A percentile compares a stretch with the other conserved stretches of the same genome.
Evolutionary conservation across 2,888 invertebrate genomes (phyloP).

Genomic region (Syrphus vitripennis): DNA sequence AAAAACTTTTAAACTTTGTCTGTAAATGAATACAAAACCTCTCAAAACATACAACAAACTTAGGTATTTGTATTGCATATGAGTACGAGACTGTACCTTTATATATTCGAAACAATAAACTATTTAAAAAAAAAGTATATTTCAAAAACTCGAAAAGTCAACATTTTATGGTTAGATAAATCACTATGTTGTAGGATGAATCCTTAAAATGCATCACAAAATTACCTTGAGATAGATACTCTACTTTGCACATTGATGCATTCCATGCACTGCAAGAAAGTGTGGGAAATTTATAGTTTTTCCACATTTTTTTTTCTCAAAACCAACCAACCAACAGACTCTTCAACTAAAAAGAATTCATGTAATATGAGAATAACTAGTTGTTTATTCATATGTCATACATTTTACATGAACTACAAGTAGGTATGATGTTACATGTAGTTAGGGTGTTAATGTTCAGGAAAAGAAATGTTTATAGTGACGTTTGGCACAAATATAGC

Average conservation of each 20-base stretch:
- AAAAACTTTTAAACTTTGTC: background rate
- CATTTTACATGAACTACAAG: background rate
- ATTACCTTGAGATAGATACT: constrained; percentile 6
- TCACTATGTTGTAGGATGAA: constrained; percentile 10
- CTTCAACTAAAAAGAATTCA: background rate
- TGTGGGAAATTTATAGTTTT: background rate
- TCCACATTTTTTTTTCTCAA: background rate
- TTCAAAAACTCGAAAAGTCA: background rate
- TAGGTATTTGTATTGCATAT: too few species aligned
- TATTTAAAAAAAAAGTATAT: background rate
- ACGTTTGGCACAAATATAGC: too few species aligned
- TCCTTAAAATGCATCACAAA: constrained; percentile 41
- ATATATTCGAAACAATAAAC: background rate
- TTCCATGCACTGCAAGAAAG: background rate
- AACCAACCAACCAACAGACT: background rate
- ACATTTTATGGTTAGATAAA: constrained; percentile 18
- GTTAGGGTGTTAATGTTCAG: too few species aligned
- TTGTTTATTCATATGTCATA: background rate
- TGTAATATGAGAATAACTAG: background rate
- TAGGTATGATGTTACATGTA: too few species aligned
- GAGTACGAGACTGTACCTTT: too few species aligned
- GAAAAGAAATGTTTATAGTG: too few species aligned
- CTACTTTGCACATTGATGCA: background rate
- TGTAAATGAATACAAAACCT: background rate
- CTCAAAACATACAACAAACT: background rate